A percentile compares a stretch with the other conserved stretches of the same genome.
Evolutionary conservation across 1,140 invertebrate species (phyloP).

Genomic region (Hypothenemus hampei): DNA sequence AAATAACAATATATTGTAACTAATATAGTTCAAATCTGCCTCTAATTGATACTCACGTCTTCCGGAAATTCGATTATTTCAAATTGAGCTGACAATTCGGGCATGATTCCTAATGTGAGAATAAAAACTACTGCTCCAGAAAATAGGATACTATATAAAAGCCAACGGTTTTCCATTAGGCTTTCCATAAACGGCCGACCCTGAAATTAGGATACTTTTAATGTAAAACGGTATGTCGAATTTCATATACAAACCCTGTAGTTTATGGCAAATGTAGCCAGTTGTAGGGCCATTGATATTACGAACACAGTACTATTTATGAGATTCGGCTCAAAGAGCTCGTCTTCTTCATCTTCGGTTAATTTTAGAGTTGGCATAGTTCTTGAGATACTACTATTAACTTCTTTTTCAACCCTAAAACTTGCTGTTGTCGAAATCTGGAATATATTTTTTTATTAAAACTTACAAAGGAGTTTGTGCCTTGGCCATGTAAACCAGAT

Average conservation of each 20-base stretch:
- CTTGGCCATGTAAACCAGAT: constrained; percentile 77
- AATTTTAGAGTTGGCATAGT: constrained; percentile 27
- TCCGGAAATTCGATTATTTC: constrained; percentile 85
- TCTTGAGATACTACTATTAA: too few species aligned
- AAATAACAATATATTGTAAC: constrained; percentile 48
- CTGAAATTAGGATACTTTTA: constrained; percentile 50
- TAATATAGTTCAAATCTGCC: constrained; percentile 16
- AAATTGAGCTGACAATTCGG: constrained; percentile 75
- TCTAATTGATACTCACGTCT: constrained; percentile 60
- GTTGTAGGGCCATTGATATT: constrained; percentile 94
- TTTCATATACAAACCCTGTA: constrained; percentile 72
- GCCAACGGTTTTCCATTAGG: constrained; percentile 82
- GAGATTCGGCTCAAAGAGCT: constrained; percentile 87
- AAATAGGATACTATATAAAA: constrained; percentile 82
- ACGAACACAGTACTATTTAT: constrained; percentile 98
- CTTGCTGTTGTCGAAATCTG: not conserved
- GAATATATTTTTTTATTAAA: not conserved
- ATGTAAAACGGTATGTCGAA: not conserved
- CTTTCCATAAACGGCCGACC: constrained; percentile 99
- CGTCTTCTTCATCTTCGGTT: constrained; percentile 69
- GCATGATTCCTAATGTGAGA: constrained; percentile 70
- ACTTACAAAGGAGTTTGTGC: constrained; percentile 62
- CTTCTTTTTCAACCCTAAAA: too few species aligned
- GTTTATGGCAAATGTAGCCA: constrained; percentile 98
- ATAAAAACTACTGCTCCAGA: constrained; percentile 69